Conservation (phyloP, 2,888 invertebrate genomes). For the Xestoiulus laeticollis region DNA sequence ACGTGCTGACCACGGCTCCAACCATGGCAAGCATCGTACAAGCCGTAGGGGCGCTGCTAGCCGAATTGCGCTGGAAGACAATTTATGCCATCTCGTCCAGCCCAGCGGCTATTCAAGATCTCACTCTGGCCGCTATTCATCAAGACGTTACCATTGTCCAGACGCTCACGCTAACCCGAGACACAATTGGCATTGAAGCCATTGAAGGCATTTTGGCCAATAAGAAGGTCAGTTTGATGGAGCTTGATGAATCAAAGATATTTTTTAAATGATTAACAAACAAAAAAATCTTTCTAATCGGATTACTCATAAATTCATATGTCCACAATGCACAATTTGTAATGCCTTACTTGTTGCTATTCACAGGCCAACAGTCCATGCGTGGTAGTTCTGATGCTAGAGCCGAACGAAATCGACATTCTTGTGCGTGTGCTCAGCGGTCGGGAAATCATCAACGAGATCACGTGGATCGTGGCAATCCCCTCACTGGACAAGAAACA, state of each 20-base stretch:
- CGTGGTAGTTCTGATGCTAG: conserved; percentile 49
- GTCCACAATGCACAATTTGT: not conserved
- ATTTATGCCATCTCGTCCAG: conserved; percentile 51
- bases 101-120: conserved; percentile 51
- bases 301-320: too few species aligned
- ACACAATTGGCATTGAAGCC: not conserved
- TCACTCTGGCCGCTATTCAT: not conserved
- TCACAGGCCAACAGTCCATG: conserved; percentile 22
- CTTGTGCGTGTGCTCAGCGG: conserved; percentile 31
- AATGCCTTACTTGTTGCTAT: not conserved
- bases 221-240: conserved; percentile 29
- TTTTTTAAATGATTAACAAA: too few species aligned
- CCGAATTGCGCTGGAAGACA: conserved; percentile 47
- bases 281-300: too few species aligned
- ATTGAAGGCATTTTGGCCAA: conserved; percentile 21
- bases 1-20: conserved; percentile 53
- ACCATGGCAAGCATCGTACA: conserved; percentile 52
- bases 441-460: not conserved
- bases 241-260: too few species aligned
- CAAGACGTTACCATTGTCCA: conserved; percentile 39
- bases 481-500: conserved; percentile 50
- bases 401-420: conserved; percentile 50
- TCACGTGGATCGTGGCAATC: conserved; percentile 52
- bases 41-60: conserved; percentile 49
- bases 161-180: not conserved